phyloP scores from a whole-genome alignment of 2,888 invertebrate genomes.

The Nysson spinosus region DNA sequence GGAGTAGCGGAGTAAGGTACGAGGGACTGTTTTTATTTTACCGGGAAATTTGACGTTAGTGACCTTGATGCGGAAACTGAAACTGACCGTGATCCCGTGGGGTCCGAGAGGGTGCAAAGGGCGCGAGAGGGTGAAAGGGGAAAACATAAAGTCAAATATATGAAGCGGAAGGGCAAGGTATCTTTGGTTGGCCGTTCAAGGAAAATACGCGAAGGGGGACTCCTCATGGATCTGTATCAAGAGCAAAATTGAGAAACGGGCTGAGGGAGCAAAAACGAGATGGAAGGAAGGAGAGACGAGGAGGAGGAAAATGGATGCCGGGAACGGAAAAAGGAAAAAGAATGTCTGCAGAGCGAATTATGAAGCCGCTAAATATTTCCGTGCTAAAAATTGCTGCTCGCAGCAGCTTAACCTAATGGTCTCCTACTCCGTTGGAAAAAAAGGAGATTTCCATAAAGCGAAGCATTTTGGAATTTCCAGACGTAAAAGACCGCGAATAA shows the following conservation, averaged over 20 bases:
- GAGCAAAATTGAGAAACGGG: slow-evolving; percentile 23
- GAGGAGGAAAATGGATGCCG: not conserved
- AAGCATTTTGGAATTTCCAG: slow-evolving; percentile 39
- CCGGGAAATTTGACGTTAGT: too few relatives aligned
- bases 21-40: too few relatives aligned
- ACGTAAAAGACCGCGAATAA: slow-evolving; percentile 14
- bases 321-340: not conserved
- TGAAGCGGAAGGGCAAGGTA: slow-evolving; percentile 1
- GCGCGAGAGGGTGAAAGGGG: not conserved
- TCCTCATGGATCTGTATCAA: slow-evolving; percentile 14
- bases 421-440: slow-evolving; percentile 15
- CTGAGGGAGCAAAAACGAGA: not conserved
- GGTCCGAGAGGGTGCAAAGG: slow-evolving; percentile 4
- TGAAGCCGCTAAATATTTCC: slow-evolving; percentile 46
- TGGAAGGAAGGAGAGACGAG: not conserved
- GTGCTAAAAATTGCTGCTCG: slow-evolving; percentile 51
- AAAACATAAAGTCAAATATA: slow-evolving; percentile 10
- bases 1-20: too few relatives aligned
- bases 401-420: slow-evolving; percentile 47
- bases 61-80: not conserved
- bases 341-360: slow-evolving; percentile 19
- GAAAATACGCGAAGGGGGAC: slow-evolving; percentile 4
- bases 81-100: not conserved
- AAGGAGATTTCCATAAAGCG: slow-evolving; percentile 47
- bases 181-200: not conserved